Percentiles rank a stretch among this genome's conserved stretches.
Evolutionary conservation across 1,140 invertebrate species (phyloP).

Genomic region (Dendroctonus ponderosae): DNA sequence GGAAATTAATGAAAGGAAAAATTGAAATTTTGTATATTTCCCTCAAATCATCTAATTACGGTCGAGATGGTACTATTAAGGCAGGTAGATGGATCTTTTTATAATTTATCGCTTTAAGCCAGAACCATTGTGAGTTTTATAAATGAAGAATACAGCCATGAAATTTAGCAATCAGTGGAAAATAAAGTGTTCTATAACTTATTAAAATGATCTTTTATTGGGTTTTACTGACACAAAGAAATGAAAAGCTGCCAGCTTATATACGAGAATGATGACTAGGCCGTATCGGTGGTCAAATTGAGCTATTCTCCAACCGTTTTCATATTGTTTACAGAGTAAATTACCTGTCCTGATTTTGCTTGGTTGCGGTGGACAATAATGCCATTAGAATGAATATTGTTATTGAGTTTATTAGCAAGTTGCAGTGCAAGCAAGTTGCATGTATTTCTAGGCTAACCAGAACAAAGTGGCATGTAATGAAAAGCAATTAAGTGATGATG

Average conservation of each 20-base stretch:
- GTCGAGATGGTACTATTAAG: constrained; percentile 39
- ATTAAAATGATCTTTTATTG: constrained; percentile 42
- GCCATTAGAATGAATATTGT: too few relatives aligned
- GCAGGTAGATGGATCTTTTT: constrained; percentile 40
- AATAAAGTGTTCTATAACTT: constrained; percentile 42
- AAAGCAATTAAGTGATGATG: too few relatives aligned
- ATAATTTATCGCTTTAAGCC: constrained; percentile 39
- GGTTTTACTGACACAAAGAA: constrained; percentile 33
- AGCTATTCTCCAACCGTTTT: constrained; percentile 20
- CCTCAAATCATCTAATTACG: constrained; percentile 21
- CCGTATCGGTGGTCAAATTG: constrained; percentile 13
- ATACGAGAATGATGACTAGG: constrained; percentile 11
- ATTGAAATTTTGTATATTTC: constrained; percentile 24
- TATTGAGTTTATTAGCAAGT: too few relatives aligned
- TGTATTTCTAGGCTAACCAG: too few relatives aligned
- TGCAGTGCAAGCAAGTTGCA: too few relatives aligned
- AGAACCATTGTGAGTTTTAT: constrained; percentile 42
- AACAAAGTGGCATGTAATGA: too few relatives aligned
- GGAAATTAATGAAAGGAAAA: constrained; percentile 14
- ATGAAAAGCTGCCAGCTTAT: constrained; percentile 16
- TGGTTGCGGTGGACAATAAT: too few relatives aligned
- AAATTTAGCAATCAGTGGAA: constrained; percentile 40
- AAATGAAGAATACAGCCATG: constrained; percentile 41
- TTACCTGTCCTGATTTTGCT: constrained; percentile 16
- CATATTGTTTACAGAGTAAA: constrained; percentile 27